These are phyloP conservation scores for Marmota monax DNA, from an alignment of 2,113 vertebrate species.

Conservation along the genomic window DNA sequence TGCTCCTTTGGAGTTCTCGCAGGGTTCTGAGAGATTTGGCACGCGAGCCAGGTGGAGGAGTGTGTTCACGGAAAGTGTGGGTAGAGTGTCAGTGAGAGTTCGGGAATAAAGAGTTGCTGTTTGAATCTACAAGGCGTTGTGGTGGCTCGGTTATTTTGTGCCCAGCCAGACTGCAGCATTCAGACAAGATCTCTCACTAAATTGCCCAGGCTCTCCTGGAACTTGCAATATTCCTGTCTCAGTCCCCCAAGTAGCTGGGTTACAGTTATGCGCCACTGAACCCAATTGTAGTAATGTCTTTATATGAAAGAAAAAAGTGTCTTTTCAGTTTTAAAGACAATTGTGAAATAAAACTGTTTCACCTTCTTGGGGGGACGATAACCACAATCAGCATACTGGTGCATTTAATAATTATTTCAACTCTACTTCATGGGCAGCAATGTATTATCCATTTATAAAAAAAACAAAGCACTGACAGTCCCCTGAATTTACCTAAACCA, in stretches of 20 bases:
- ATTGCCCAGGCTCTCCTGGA: neutral
- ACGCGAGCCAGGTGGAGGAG: no score
- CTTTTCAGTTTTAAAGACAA: neutral
- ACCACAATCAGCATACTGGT: neutral
- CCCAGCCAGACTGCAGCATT: no score
- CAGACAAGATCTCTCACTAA: neutral
- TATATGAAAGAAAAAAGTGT: neutral
- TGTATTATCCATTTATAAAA: neutral
- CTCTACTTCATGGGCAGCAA: neutral
- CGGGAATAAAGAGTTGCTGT: no score
- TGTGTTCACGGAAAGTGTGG: no score
- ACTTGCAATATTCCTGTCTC: neutral
- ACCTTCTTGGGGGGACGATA: neutral
- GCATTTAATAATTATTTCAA: neutral
- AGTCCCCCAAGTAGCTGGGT: neutral
- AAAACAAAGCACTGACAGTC: neutral
- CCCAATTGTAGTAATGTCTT: neutral
- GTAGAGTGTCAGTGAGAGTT: no score
- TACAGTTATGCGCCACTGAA: neutral
- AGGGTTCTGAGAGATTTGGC: no score
- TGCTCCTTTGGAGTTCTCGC: no score
- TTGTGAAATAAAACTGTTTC: neutral
- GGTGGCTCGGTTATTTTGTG: no score
- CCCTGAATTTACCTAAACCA: neutral
- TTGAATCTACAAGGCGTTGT: no score